Evolutionary conservation across 2,797 vertebrate genomes (phyloP).

Genomic region (Petrocephalus sullivani): DNA sequence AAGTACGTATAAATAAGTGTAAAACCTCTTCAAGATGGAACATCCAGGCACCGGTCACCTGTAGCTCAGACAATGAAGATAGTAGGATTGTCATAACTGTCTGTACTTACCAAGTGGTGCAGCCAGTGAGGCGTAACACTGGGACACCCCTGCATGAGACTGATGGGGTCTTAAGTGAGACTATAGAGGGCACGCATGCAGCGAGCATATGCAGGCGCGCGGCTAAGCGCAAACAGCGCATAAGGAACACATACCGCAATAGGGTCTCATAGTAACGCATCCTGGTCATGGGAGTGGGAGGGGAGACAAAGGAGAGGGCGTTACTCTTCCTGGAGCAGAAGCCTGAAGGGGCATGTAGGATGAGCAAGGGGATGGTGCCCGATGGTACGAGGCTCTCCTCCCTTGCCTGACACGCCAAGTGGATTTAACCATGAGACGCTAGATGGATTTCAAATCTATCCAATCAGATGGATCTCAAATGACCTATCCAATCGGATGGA

Average conservation of each 20-base stretch:
- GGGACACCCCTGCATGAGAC: neutral
- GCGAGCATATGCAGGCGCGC: neutral
- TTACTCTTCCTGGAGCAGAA: slow-evolving; percentile 6
- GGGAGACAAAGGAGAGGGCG: slow-evolving; percentile 35
- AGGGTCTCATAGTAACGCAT: slow-evolving; percentile 69
- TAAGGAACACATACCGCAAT: slow-evolving; percentile 68
- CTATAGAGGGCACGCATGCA: slow-evolving; percentile 1
- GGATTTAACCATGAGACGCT: neutral
- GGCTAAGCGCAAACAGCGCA: slow-evolving; percentile 11
- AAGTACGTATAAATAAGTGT: neutral
- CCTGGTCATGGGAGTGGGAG: slow-evolving; percentile 57
- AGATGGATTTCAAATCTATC: neutral
- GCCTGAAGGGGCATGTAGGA: neutral
- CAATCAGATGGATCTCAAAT: neutral
- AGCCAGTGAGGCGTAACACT: neutral
- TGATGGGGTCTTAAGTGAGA: slow-evolving; percentile 1
- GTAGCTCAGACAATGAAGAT: neutral
- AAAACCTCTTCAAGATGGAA: neutral
- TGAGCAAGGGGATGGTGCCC: neutral
- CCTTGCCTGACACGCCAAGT: neutral
- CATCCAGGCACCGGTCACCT: neutral
- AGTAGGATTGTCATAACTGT: neutral
- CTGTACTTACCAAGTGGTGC: neutral
- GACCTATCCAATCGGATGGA: too few relatives aligned
- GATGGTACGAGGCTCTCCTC: neutral